Evolutionary conservation across 2,888 invertebrate genomes (phyloP).

Genomic region (Papilio demoleus): DNA sequence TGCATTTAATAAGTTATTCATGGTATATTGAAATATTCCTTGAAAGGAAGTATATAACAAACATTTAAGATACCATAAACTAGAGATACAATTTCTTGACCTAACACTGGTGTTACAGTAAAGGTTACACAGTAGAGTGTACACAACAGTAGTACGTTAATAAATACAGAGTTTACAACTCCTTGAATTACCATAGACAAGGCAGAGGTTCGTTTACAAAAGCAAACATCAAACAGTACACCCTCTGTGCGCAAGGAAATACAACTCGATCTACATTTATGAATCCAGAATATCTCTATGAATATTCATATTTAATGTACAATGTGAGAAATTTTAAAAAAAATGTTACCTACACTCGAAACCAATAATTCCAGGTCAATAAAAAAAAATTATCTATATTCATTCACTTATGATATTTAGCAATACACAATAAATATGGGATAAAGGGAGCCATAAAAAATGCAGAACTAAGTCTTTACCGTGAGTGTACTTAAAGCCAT

Average conservation of each 20-base stretch:
- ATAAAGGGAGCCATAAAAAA: too few relatives aligned
- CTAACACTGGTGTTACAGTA: conserved; percentile 11
- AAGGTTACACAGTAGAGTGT: conserved; percentile 7
- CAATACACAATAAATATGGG: not conserved
- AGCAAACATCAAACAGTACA: conserved; percentile 19
- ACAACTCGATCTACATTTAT: conserved; percentile 30
- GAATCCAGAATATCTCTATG: conserved; percentile 14
- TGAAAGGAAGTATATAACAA: too few relatives aligned
- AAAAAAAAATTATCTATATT: too few relatives aligned
- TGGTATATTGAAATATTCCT: too few relatives aligned
- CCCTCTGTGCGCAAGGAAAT: not conserved
- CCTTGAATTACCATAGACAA: conserved; percentile 38
- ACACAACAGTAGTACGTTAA: conserved; percentile 29
- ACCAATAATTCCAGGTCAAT: too few relatives aligned
- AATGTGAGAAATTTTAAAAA: conserved; percentile 1
- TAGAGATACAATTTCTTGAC: not conserved
- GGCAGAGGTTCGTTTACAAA: conserved; percentile 27
- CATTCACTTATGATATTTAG: too few relatives aligned
- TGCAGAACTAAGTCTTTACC: not conserved
- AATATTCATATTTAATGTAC: conserved; percentile 32
- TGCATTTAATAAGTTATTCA: too few relatives aligned
- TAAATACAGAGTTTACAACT: conserved; percentile 34
- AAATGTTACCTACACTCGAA: not conserved
- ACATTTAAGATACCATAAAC: not conserved
- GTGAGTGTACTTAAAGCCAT: not conserved